Evolutionary conservation across 2,113 vertebrate species (phyloP), one percentile per base, ranked within the genome.

Genomic region (Podarcis cretensis): DNA sequence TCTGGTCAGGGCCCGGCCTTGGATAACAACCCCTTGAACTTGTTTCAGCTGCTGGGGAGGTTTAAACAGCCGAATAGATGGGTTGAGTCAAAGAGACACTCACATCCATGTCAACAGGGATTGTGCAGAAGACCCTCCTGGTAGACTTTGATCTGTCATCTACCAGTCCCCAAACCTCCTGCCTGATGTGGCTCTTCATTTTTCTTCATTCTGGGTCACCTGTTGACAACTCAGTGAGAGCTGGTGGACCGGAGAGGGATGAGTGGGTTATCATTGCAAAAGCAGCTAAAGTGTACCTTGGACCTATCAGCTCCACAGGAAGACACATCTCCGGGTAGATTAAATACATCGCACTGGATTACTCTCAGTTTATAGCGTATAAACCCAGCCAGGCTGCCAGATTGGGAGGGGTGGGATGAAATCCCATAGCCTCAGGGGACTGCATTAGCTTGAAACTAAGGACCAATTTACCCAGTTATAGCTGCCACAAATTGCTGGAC

Each of bases 201-300:
- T 35, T 18, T 75, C n/a, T 32, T 74, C n/a, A 9, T 76, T 76
- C 23, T 57, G 30, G 48, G 78, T 54, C 77, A 79, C 74, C 13
- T 40, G 20, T 21, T 76, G 74, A 59, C 59, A 57, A 18, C 77
- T 16, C 25, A 63, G 59, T 6, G 57, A 63, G 7, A 83, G 32
- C 16, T 5, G 14, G 48, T 7, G 30, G 30, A 3, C 20, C 0
- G 12, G 77, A 27, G 16, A 7, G 20, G 25, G 81, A 37, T 1
- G 91, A 89, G 77, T 4, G 5, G 0, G 8, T 37, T 68, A 48
- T 71, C 87, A 57, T 82, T 76, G 71, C 71, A 93, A 87, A 84
- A 23, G 25, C 5, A 20, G 54, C 84, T 78, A 86, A 91, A 81
- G 71, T 69, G 27, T 87, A 91, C 88, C 91, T 88, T 91, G 88